These are phyloP conservation scores for Carettochelys insculpta DNA, from an alignment of 2,113 vertebrate species.

Conservation along the genomic window DNA sequence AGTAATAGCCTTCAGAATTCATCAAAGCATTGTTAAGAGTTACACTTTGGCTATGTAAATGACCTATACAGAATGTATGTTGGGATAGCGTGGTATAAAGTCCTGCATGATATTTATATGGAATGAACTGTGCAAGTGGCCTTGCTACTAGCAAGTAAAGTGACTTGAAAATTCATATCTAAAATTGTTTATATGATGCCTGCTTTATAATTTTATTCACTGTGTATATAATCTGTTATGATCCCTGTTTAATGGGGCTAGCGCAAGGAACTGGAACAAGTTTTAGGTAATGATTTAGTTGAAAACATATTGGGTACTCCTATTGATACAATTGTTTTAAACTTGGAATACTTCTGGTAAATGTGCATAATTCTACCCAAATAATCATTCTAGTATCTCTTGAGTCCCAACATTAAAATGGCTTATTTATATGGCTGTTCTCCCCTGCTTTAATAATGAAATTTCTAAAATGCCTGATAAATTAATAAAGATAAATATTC, in stretches of 20 bases:
- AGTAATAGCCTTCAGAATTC: background rate
- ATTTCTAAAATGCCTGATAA: background rate
- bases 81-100: background rate
- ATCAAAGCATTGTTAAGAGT: background rate
- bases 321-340: background rate
- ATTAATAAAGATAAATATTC: background rate
- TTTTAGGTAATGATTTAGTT: background rate
- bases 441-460: background rate
- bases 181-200: too few relatives aligned
- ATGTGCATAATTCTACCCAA: background rate
- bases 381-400: background rate
- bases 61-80: background rate
- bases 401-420: background rate
- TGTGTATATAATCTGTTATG: too few relatives aligned
- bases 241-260: too few relatives aligned
- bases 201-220: too few relatives aligned
- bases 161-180: too few relatives aligned
- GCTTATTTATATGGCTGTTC: background rate
- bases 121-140: background rate
- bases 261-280: too few relatives aligned
- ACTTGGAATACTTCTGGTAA: background rate
- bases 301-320: background rate
- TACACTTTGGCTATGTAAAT: background rate
- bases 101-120: background rate
- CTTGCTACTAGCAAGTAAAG: too few relatives aligned